Evolutionary conservation across 2,888 invertebrate genomes (phyloP).

Genomic region (Omphaloscelis lunosa): DNA sequence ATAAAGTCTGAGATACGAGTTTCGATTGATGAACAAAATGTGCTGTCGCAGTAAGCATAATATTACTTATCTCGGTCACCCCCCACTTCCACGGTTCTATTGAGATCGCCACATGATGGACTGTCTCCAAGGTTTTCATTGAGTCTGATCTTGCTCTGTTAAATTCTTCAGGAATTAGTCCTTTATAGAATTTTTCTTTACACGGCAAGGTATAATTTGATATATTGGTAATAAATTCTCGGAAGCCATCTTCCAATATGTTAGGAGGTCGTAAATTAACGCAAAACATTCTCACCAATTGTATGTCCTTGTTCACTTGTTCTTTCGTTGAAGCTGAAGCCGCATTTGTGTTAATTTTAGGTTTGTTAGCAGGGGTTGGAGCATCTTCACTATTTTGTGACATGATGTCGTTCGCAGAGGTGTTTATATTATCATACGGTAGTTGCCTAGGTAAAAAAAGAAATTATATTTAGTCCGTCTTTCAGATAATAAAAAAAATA

Average conservation of each 20-base stretch:
- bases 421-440: no score
- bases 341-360: no score
- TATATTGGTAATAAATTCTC: not conserved
- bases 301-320: not conserved
- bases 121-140: not conserved
- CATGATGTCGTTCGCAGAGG: not conserved
- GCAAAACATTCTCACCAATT: conserved; percentile 8
- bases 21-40: conserved; percentile 17
- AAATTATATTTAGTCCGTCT: no score
- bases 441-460: no score
- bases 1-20: conserved; percentile 5
- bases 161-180: conserved; percentile 9
- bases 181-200: not conserved
- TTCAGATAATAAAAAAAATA: no score
- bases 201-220: not conserved
- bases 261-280: not conserved
- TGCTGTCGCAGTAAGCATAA: conserved; percentile 14
- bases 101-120: conserved; percentile 1
- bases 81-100: conserved; percentile 17
- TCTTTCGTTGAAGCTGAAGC: conserved; percentile 1
- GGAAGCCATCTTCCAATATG: not conserved
- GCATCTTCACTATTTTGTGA: not conserved
- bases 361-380: not conserved
- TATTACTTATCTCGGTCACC: not conserved
- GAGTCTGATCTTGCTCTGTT: not conserved